These are phyloP conservation scores for Branchipolynoe longqiensis DNA, from an alignment of 2,888 invertebrate species.

Conservation along the genomic window DNA sequence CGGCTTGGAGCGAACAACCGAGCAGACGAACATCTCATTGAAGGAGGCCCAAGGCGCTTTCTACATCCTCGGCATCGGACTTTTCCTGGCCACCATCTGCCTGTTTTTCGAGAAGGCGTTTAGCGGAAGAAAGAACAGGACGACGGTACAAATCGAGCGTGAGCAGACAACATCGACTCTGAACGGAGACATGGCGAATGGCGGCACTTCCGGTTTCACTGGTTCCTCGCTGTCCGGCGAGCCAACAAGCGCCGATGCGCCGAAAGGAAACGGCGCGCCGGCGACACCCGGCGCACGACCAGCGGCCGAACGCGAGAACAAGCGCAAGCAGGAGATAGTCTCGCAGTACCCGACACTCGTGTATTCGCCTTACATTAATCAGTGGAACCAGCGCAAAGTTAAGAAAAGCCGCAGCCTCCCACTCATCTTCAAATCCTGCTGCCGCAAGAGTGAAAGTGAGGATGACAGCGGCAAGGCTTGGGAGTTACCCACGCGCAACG, in stretches of 20 bases:
- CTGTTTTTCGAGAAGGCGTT: conserved; percentile 52
- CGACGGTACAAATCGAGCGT: no score
- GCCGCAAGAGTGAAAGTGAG: neutral
- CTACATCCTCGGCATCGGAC: conserved; percentile 63
- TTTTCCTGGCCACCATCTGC: conserved; percentile 51
- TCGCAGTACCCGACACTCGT: neutral
- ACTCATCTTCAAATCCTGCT: conserved; percentile 21
- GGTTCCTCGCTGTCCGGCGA: no score
- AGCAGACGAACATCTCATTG: conserved; percentile 63
- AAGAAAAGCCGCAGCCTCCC: conserved; percentile 26
- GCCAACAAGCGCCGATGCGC: no score
- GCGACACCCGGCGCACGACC: neutral
- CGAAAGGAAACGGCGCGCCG: neutral
- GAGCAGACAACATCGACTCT: neutral
- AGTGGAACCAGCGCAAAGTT: neutral
- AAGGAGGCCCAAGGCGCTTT: conserved; percentile 65
- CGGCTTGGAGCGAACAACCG: conserved; percentile 56
- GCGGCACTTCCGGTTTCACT: no score
- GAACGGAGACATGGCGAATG: neutral
- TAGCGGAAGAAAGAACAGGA: neutral
- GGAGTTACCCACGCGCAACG: neutral
- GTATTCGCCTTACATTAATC: conserved; percentile 8
- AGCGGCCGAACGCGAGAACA: neutral
- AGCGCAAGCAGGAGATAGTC: neutral
- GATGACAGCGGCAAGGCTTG: neutral